Conservation (phyloP, 2,888 invertebrate species). For the Agrenia bidenticulata region DNA sequence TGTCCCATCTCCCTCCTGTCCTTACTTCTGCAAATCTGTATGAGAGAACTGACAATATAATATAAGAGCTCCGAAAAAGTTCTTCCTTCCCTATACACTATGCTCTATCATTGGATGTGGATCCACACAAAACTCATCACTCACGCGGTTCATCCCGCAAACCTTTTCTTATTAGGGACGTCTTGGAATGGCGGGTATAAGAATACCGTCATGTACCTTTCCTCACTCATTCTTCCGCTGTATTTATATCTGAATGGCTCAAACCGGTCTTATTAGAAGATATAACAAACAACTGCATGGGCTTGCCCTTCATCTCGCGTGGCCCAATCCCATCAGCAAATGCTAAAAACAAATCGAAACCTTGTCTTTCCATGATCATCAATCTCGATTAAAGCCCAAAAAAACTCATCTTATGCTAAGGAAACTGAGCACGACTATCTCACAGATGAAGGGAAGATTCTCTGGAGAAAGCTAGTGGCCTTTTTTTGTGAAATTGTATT, state of each 20-base stretch:
- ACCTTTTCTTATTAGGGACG: not conserved
- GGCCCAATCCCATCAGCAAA: constrained; percentile 17
- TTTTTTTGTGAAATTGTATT: no score
- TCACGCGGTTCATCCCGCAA: not conserved
- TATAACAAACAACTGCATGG: not conserved
- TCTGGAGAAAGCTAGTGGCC: no score
- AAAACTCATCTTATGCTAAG: not conserved
- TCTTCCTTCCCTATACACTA: no score
- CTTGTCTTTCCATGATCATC: constrained; percentile 37
- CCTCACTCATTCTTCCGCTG: not conserved
- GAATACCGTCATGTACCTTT: not conserved
- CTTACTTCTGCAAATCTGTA: not conserved
- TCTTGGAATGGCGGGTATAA: no score
- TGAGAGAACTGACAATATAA: not conserved
- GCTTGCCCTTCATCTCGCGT: constrained; percentile 6
- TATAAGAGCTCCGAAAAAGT: not conserved
- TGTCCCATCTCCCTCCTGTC: constrained; percentile 24
- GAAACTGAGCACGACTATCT: not conserved
- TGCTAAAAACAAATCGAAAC: constrained; percentile 35
- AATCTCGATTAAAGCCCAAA: constrained; percentile 36
- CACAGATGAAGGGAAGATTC: no score
- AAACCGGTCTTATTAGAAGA: constrained; percentile 2
- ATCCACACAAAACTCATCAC: constrained; percentile 12
- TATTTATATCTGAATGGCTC: not conserved
- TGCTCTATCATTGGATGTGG: not conserved